Percentiles rank a stretch among this genome's conserved stretches.
These are phyloP conservation scores for Pseudococcus viburni DNA, from an alignment of 2,888 invertebrate species.

Conservation along the genomic window DNA sequence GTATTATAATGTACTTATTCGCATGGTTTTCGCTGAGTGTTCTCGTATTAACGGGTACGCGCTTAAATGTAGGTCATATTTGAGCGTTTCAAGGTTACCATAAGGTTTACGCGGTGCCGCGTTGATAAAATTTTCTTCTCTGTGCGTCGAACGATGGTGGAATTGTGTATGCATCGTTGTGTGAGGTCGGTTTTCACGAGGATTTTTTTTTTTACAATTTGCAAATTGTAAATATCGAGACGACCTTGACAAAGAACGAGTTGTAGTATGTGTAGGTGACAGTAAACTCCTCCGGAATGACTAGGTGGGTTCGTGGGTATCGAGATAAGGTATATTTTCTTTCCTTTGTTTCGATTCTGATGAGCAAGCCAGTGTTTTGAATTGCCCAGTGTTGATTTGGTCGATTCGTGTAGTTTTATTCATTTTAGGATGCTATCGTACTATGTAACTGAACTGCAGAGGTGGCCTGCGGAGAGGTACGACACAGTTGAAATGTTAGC, in stretches of 20 bases:
- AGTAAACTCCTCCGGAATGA: background rate
- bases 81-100: conserved; percentile 34
- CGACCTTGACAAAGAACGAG: conserved; percentile 8
- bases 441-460: background rate
- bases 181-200: conserved; percentile 3
- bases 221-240: conserved; percentile 11
- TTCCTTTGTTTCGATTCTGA: background rate
- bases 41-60: conserved; percentile 1
- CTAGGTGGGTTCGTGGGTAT: background rate
- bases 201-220: conserved; percentile 3
- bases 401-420: background rate
- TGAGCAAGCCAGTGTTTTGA: background rate
- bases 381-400: background rate
- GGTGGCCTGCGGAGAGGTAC: background rate
- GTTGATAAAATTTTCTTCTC: background rate
- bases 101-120: background rate
- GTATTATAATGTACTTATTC: conserved; percentile 3
- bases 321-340: background rate
- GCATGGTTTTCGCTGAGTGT: background rate
- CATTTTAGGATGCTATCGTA: background rate
- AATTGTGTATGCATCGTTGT: background rate
- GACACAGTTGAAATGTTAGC: background rate
- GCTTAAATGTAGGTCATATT: conserved; percentile 36
- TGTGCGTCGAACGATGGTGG: background rate
- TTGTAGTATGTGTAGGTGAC: conserved; percentile 25